Evolutionary conservation across 2,888 invertebrate genomes (phyloP).

Genomic region (Chrysina gloriosa): DNA sequence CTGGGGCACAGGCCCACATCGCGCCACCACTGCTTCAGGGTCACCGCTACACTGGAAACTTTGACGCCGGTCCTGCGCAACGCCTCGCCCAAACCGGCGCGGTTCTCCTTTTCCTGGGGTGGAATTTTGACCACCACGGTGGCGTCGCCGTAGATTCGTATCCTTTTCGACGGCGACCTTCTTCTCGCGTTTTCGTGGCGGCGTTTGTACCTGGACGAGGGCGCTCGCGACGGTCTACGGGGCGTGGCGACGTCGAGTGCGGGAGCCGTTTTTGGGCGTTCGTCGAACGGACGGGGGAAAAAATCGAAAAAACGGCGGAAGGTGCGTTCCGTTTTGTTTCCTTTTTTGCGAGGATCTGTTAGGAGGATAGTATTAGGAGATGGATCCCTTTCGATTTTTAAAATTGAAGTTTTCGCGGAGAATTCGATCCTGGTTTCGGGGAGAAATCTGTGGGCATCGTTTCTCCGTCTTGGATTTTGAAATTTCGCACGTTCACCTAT

Average conservation of each 20-base stretch:
- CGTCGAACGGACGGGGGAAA: not conserved
- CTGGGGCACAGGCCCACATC: slow-evolving; percentile 66
- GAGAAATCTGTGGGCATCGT: too few species aligned
- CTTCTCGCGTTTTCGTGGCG: slow-evolving; percentile 4
- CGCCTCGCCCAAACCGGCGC: slow-evolving; percentile 48
- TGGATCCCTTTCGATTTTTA: too few species aligned
- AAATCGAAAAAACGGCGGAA: not conserved
- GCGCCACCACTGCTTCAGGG: slow-evolving; percentile 66
- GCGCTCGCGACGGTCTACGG: not conserved
- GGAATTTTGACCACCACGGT: slow-evolving; percentile 34
- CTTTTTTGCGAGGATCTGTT: not conserved
- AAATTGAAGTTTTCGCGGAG: too few species aligned
- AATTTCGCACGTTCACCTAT: too few species aligned
- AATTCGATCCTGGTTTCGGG: too few species aligned
- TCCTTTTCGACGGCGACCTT: slow-evolving; percentile 25
- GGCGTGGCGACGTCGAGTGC: slow-evolving; percentile 4
- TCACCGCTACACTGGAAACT: slow-evolving; percentile 64
- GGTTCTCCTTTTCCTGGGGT: slow-evolving; percentile 41
- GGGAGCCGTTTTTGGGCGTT: slow-evolving; percentile 43
- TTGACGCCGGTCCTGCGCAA: slow-evolving; percentile 57
- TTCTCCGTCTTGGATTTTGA: too few species aligned
- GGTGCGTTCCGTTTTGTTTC: not conserved
- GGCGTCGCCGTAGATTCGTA: slow-evolving; percentile 11
- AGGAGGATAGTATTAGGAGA: too few species aligned
- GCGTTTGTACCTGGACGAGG: slow-evolving; percentile 16